These are phyloP conservation scores for Galleria mellonella DNA, from an alignment of 1,140 invertebrate genomes.

Conservation along the genomic window DNA sequence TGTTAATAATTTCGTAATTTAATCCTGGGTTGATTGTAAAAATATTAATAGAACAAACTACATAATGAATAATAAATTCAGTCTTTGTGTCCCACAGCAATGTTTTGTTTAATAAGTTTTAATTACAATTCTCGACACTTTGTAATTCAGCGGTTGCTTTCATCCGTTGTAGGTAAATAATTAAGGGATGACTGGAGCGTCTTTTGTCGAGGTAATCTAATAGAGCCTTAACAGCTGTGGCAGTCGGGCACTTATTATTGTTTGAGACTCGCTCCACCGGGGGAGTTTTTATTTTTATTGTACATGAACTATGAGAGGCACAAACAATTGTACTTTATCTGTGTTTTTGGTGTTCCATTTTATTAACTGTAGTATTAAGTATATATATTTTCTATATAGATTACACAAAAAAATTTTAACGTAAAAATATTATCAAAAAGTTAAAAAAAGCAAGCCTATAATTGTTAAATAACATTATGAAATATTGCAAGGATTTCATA, in stretches of 20 bases:
- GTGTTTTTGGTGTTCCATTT: neutral
- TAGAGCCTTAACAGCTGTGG: constrained; percentile 4
- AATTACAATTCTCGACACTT: constrained; percentile 2
- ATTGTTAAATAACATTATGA: too few relatives aligned
- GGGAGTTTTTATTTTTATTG: constrained; percentile 6
- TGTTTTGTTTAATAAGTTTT: neutral
- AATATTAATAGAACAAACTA: too few relatives aligned
- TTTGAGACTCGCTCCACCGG: constrained; percentile 3
- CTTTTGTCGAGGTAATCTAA: constrained; percentile 26
- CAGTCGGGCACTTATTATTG: constrained; percentile 16
- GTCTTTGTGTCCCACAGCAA: neutral
- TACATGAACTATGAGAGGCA: neutral
- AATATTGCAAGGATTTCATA: too few relatives aligned
- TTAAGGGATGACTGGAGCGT: constrained; percentile 19
- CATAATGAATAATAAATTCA: too few relatives aligned
- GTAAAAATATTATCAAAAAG: too few relatives aligned
- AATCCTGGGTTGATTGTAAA: too few relatives aligned
- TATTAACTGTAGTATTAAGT: too few relatives aligned
- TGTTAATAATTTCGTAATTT: too few relatives aligned
- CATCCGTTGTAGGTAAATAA: constrained; percentile 16
- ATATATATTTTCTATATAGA: too few relatives aligned
- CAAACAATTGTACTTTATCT: neutral
- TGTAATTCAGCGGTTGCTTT: neutral
- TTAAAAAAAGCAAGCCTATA: too few relatives aligned
- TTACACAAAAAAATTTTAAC: too few relatives aligned